Percentiles rank a stretch among this genome's conserved stretches.
Evolutionary conservation across 2,113 vertebrate genomes (phyloP).

Genomic region (Bostrychus sinensis): DNA sequence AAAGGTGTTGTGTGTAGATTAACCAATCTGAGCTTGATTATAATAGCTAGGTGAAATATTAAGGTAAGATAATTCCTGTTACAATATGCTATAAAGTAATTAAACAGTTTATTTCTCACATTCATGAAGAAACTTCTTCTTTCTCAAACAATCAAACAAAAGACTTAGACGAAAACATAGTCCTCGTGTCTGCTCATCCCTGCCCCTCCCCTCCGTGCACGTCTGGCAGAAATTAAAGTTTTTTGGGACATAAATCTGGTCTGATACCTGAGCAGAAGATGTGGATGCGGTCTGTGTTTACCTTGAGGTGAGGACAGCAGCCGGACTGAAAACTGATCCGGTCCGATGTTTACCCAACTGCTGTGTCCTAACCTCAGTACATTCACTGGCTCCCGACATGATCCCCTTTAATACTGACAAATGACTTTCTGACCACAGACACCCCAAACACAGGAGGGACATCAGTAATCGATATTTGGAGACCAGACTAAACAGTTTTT

Average conservation of each 20-base stretch:
- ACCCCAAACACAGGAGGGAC: slow-evolving; percentile 40
- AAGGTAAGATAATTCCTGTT: no score
- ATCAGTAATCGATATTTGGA: slow-evolving; percentile 58
- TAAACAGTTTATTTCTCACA: no score
- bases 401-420: slow-evolving; percentile 84
- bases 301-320: slow-evolving; percentile 64
- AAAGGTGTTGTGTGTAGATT: no score
- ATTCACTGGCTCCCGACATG: slow-evolving; percentile 72
- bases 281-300: slow-evolving; percentile 62
- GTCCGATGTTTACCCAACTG: slow-evolving; percentile 82
- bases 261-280: slow-evolving; percentile 64
- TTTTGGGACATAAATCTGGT: neutral
- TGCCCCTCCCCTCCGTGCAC: neutral
- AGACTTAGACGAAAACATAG: slow-evolving; percentile 37
- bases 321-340: slow-evolving; percentile 73
- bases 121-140: no score
- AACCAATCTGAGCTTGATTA: no score
- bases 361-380: slow-evolving; percentile 75
- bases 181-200: slow-evolving; percentile 10
- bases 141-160: neutral
- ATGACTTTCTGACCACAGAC: slow-evolving; percentile 80
- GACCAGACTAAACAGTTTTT: slow-evolving; percentile 22
- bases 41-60: no score
- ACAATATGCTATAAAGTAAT: no score
- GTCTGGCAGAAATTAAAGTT: neutral